Evolutionary conservation across 2,888 invertebrate species (phyloP).

Genomic region (Lasioglossum villosulum): DNA sequence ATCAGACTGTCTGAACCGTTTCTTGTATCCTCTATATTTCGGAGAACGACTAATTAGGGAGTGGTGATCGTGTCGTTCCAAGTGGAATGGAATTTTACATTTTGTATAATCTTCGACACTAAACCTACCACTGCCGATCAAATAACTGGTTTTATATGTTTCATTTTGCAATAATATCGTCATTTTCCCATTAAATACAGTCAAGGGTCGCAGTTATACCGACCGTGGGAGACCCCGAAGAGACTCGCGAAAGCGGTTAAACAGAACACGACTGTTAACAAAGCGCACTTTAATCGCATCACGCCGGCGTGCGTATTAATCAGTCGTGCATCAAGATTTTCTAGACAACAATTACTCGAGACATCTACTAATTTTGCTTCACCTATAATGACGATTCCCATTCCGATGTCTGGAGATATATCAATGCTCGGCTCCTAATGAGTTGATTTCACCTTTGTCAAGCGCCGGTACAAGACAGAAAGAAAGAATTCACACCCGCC

Average conservation of each 20-base stretch:
- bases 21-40: conserved; percentile 32
- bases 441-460: neutral
- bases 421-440: neutral
- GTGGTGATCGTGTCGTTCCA: conserved; percentile 48
- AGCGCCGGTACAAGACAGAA: neutral
- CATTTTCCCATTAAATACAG: too few relatives aligned
- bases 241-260: neutral
- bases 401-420: neutral
- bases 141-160: too few relatives aligned
- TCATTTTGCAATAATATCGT: too few relatives aligned
- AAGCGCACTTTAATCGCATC: neutral
- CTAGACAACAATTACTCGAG: conserved; percentile 8
- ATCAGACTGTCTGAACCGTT: neutral
- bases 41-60: conserved; percentile 45
- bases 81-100: neutral
- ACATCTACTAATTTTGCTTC: conserved; percentile 9
- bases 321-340: neutral
- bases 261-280: neutral
- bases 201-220: neutral
- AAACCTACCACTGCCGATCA: too few relatives aligned
- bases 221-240: neutral
- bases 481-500: neutral
- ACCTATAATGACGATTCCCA: neutral
- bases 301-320: neutral
- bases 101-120: too few relatives aligned